These are phyloP conservation scores for Drosophila setifemur DNA, from an alignment of 1,140 invertebrate species.

Conservation along the genomic window DNA sequence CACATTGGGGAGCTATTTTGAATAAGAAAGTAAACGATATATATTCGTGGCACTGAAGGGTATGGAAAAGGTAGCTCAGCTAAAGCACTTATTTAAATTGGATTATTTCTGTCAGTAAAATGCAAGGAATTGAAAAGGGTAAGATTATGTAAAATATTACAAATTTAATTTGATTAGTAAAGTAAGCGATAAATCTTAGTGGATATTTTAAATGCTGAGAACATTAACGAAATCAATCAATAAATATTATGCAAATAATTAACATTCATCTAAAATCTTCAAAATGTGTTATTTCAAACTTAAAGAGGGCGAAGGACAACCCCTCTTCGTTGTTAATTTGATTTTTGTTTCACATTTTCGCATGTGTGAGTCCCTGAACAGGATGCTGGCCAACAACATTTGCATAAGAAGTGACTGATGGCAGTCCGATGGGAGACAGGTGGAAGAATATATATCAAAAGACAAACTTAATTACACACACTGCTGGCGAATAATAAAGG, in stretches of 20 bases:
- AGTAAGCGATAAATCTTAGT: no score
- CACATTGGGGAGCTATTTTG: slow-evolving; percentile 32
- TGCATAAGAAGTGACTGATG: slow-evolving; percentile 57
- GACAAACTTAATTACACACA: slow-evolving; percentile 67
- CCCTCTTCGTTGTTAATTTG: not conserved
- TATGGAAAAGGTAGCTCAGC: not conserved
- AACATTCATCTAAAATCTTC: no score
- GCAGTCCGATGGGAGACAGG: slow-evolving; percentile 51
- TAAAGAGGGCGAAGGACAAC: not conserved
- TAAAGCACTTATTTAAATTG: no score
- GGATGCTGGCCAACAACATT: slow-evolving; percentile 39
- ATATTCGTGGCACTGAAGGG: slow-evolving; percentile 15
- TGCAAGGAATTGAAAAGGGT: no score
- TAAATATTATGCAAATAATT: no score
- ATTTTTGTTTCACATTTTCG: not conserved
- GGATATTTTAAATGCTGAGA: no score
- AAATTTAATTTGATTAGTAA: no score
- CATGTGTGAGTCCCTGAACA: not conserved
- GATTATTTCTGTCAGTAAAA: no score
- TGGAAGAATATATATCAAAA: slow-evolving; percentile 48
- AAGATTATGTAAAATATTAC: no score
- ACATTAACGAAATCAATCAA: no score
- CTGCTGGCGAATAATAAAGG: slow-evolving; percentile 22
- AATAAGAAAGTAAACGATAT: slow-evolving; percentile 30
- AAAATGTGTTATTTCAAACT: no score